phyloP scores from a whole-genome alignment of 2,797 vertebrate genomes.

The Monodelphis domestica region DNA sequence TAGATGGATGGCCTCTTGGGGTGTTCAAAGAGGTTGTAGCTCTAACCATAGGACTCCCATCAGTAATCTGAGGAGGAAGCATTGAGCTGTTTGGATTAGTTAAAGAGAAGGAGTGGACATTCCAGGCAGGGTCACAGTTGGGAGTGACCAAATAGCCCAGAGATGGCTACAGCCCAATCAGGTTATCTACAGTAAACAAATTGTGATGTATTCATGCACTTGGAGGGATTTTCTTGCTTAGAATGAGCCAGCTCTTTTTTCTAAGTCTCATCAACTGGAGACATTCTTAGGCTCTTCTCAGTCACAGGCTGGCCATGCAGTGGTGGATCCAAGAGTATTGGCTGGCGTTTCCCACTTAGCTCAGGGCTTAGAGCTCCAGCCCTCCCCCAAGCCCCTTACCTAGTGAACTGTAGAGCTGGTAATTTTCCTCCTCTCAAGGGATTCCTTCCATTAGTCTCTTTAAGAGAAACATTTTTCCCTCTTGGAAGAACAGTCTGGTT shows the following conservation, averaged over 20 bases:
- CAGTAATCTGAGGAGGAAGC: neutral
- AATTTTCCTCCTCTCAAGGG: conserved; percentile 47
- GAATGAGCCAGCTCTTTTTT: conserved; percentile 40
- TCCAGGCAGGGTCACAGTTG: neutral
- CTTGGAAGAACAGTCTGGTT: conserved; percentile 57
- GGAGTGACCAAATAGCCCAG: neutral
- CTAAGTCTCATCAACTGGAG: conserved; percentile 57
- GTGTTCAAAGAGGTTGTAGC: neutral
- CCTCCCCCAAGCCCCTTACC: conserved; percentile 29
- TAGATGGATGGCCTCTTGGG: neutral
- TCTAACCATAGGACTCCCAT: neutral
- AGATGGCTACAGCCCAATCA: conserved; percentile 40
- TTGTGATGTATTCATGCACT: neutral
- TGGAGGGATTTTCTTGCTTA: conserved; percentile 49
- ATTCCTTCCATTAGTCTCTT: conserved; percentile 47
- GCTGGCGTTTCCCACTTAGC: conserved; percentile 50
- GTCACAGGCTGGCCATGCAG: conserved; percentile 11
- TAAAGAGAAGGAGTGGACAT: neutral
- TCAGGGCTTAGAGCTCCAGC: conserved; percentile 30
- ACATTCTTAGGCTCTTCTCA: conserved; percentile 63
- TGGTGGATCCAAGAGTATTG: conserved; percentile 26
- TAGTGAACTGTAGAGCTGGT: conserved; percentile 49
- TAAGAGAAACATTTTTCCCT: conserved; percentile 64
- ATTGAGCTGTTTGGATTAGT: neutral
- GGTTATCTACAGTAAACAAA: conserved; percentile 30